phyloP scores from a whole-genome alignment of 2,888 invertebrate genomes.

The Tridacna gigas region DNA sequence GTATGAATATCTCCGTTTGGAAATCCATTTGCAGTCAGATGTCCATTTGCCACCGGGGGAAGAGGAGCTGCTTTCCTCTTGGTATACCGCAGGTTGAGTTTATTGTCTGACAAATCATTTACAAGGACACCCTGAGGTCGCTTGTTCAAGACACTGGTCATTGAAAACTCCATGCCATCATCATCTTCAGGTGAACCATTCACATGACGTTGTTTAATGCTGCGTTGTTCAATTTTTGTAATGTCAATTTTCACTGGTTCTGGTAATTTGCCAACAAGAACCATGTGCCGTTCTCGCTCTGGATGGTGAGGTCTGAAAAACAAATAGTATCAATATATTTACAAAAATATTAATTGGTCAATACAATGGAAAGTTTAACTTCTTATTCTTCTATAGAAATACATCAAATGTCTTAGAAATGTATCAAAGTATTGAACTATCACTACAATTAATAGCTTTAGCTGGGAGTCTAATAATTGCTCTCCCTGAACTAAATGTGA shows the following conservation, averaged over 20 bases:
- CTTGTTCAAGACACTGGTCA: slow-evolving; percentile 79
- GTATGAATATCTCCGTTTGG: slow-evolving; percentile 71
- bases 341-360: too few relatives aligned
- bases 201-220: slow-evolving; percentile 57
- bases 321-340: not conserved
- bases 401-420: too few relatives aligned
- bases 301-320: slow-evolving; percentile 83
- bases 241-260: slow-evolving; percentile 74
- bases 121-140: slow-evolving; percentile 76
- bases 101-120: slow-evolving; percentile 81
- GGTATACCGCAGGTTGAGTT: slow-evolving; percentile 83
- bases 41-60: slow-evolving; percentile 71
- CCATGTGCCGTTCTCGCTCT: slow-evolving; percentile 80
- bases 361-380: too few relatives aligned
- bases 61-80: slow-evolving; percentile 70
- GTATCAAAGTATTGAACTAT: too few relatives aligned
- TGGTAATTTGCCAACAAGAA: slow-evolving; percentile 77
- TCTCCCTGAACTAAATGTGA: too few relatives aligned
- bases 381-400: too few relatives aligned
- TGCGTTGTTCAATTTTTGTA: slow-evolving; percentile 65
- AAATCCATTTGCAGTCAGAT: slow-evolving; percentile 70
- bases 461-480: too few relatives aligned
- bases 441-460: too few relatives aligned
- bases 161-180: slow-evolving; percentile 77
- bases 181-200: slow-evolving; percentile 51